A percentile compares a stretch with the other conserved stretches of the same genome.
Conservation (phyloP, 2,797 vertebrate genomes). For the Anableps anableps region DNA sequence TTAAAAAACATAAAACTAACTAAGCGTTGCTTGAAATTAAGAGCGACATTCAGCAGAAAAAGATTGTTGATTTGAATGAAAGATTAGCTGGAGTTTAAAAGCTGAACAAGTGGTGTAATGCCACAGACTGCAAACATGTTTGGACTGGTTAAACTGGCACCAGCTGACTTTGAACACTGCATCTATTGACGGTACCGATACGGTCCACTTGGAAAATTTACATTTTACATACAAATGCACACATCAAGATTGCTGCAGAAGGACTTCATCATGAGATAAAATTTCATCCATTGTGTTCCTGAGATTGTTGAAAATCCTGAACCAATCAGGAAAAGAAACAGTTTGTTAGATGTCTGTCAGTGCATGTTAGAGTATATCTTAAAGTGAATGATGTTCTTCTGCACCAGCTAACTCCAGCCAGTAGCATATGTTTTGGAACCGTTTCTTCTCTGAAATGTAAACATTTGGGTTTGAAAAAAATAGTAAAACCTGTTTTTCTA, state of each 20-base stretch:
- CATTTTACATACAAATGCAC: background rate
- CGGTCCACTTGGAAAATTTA: background rate
- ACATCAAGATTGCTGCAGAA: background rate
- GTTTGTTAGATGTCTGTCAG: background rate
- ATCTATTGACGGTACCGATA: background rate
- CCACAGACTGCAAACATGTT: background rate
- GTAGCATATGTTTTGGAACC: background rate
- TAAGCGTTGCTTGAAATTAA: background rate
- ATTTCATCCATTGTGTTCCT: background rate
- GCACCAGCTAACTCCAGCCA: too few species aligned
- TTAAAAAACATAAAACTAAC: background rate
- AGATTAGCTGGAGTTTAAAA: background rate
- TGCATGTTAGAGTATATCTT: background rate
- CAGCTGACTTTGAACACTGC: background rate
- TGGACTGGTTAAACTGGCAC: conserved; percentile 1
- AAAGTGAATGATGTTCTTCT: background rate
- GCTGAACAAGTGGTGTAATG: background rate
- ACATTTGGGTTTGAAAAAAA: background rate
- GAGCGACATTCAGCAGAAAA: background rate
- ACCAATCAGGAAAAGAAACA: background rate
- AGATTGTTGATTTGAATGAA: background rate
- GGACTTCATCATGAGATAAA: background rate
- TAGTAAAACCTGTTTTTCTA: too few species aligned
- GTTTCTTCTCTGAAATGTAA: background rate
- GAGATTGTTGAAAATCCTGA: background rate